Conservation (phyloP, 2,888 invertebrate genomes). For the Drosophila yooni region DNA sequence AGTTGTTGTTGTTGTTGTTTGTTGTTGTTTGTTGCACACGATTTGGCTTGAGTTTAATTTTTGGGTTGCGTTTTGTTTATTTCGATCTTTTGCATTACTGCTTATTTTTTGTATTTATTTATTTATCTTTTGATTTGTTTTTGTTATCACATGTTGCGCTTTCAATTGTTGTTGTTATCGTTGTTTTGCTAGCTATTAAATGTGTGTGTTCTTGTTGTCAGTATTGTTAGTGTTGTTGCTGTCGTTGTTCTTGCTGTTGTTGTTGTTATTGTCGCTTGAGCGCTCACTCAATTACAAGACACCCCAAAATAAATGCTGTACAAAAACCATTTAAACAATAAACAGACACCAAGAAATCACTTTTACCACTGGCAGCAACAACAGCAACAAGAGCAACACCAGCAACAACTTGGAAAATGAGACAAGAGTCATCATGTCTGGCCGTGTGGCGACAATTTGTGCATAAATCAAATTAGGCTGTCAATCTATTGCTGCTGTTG, state of each 20-base stretch:
- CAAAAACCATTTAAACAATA: conserved; percentile 31
- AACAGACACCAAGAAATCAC: conserved; percentile 39
- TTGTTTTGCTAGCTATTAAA: conserved; percentile 33
- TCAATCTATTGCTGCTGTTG: conserved; percentile 35
- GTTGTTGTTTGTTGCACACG: conserved; percentile 37
- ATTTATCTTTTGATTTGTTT: conserved; percentile 24
- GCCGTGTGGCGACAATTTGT: conserved; percentile 43
- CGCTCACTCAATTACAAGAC: conserved; percentile 11
- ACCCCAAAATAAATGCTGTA: conserved; percentile 17
- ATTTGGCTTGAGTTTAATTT: conserved; percentile 11
- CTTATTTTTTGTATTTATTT: conserved; percentile 7
- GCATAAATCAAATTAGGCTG: conserved; percentile 61
- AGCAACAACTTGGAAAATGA: conserved; percentile 24
- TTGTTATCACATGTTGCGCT: conserved; percentile 39
- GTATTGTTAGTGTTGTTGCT: conserved; percentile 16
- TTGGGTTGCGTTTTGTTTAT: conserved; percentile 4
- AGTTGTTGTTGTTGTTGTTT: conserved; percentile 27
- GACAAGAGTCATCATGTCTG: conserved; percentile 39
- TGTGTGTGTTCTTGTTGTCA: background rate
- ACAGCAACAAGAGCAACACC: background rate
- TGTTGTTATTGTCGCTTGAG: conserved; percentile 20
- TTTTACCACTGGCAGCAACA: conserved; percentile 16
- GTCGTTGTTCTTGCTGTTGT: background rate
- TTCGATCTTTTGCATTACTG: background rate
- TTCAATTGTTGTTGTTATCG: conserved; percentile 9